phyloP scores from a whole-genome alignment of 2,888 invertebrate species.

The Periphyllus acericola region DNA sequence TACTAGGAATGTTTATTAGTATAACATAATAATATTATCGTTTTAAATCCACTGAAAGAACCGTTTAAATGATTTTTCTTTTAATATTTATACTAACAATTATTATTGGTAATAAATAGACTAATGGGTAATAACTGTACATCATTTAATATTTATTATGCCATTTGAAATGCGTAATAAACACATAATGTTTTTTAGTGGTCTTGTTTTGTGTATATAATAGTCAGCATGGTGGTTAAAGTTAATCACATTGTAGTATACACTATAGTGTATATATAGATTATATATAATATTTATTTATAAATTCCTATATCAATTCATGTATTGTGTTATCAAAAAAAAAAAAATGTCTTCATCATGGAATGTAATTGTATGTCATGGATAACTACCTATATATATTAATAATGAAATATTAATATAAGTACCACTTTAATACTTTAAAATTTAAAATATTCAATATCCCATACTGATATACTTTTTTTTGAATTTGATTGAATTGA shows the following conservation, averaged over 20 bases:
- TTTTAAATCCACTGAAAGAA: slow-evolving; percentile 1
- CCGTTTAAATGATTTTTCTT: slow-evolving; percentile 1
- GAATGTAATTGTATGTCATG: no score
- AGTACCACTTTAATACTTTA: no score
- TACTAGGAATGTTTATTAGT: slow-evolving; percentile 1
- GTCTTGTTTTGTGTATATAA: slow-evolving; percentile 11
- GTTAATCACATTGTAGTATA: slow-evolving; percentile 1
- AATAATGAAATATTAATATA: no score
- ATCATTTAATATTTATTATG: slow-evolving; percentile 54
- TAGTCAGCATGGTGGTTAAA: not conserved
- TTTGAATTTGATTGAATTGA: no score
- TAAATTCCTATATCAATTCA: not conserved
- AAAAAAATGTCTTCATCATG: no score
- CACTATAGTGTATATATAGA: no score
- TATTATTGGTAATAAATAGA: slow-evolving; percentile 52
- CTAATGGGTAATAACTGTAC: slow-evolving; percentile 50
- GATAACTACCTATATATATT: no score
- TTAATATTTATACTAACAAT: slow-evolving; percentile 11
- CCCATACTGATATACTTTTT: no score
- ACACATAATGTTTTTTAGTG: slow-evolving; percentile 40
- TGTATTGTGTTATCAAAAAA: not conserved
- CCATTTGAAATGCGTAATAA: slow-evolving; percentile 47
- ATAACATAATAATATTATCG: slow-evolving; percentile 11
- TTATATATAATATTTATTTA: not conserved
- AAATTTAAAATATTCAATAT: no score